phyloP scores from a whole-genome alignment of 2,113 vertebrate species.

The Dicaeum eximium region DNA sequence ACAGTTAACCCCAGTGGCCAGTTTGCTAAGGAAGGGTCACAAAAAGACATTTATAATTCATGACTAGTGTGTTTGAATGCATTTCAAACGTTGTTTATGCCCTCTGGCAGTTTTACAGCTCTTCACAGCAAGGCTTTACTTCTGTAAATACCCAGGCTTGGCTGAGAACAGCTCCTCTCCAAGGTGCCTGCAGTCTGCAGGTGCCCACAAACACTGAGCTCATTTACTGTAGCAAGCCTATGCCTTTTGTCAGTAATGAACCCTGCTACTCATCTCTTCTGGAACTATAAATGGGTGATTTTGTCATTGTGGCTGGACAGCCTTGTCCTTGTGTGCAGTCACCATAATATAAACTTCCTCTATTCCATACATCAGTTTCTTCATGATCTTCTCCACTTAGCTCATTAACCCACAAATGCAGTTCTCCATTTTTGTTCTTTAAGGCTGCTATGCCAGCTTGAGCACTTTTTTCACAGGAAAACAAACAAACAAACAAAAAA shows the following conservation, averaged over 20 bases:
- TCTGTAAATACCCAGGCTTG: background rate
- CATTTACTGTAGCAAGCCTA: background rate
- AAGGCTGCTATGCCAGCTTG: background rate
- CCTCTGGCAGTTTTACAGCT: constrained; percentile 15
- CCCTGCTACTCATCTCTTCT: background rate
- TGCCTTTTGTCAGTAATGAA: background rate
- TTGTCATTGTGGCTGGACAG: background rate
- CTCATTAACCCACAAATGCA: background rate
- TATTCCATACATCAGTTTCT: background rate
- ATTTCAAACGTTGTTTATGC: constrained; percentile 20
- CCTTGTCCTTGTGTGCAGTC: background rate
- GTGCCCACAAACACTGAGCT: background rate
- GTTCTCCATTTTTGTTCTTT: background rate
- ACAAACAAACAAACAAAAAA: background rate
- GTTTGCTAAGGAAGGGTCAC: constrained; percentile 9
- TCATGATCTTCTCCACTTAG: background rate
- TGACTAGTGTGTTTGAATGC: background rate
- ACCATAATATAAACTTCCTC: background rate
- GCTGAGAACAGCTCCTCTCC: background rate
- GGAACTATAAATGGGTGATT: background rate
- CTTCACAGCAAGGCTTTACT: background rate
- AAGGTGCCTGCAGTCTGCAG: background rate
- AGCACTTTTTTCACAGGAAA: background rate
- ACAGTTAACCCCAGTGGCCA: constrained; percentile 13
- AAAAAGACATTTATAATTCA: constrained; percentile 23